A percentile compares a stretch with the other conserved stretches of the same genome.
Evolutionary conservation across 2,113 vertebrate genomes (phyloP).

Genomic region (Phalacrocorax carbo): DNA sequence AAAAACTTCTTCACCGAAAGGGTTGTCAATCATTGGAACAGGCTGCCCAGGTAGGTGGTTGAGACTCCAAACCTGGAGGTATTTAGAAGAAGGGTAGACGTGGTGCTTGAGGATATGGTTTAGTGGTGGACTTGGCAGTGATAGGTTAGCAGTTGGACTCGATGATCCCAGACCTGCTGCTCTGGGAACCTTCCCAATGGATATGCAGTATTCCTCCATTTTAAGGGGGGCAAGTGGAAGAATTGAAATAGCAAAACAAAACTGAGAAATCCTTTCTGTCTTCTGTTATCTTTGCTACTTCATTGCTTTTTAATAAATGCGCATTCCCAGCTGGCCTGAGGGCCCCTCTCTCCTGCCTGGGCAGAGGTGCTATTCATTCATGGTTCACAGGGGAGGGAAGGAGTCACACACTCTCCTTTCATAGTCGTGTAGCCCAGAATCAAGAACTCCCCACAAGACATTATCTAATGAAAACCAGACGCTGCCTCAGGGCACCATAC

Average conservation of each 20-base stretch:
- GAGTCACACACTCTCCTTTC: slow-evolving; percentile 26
- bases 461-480: slow-evolving; percentile 54
- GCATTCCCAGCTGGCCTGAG: slow-evolving; percentile 27
- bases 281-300: slow-evolving; percentile 60
- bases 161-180: too few species aligned
- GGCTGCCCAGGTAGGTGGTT: too few species aligned
- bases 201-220: neutral
- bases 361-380: slow-evolving; percentile 55
- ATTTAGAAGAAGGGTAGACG: too few species aligned
- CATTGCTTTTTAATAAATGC: slow-evolving; percentile 64
- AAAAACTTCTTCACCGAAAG: too few species aligned
- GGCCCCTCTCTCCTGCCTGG: slow-evolving; percentile 29
- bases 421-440: slow-evolving; percentile 14
- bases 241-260: slow-evolving; percentile 1
- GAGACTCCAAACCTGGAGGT: too few species aligned
- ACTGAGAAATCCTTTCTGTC: slow-evolving; percentile 37
- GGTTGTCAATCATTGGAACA: too few species aligned
- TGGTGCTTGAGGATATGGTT: too few species aligned
- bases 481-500: slow-evolving; percentile 50
- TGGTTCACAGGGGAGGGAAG: neutral
- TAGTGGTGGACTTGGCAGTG: too few species aligned
- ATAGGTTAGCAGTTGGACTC: too few species aligned
- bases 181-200: neutral
- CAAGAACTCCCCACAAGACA: slow-evolving; percentile 40
- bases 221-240: neutral